These are phyloP conservation scores for Aphis craccivora DNA, from an alignment of 1,140 invertebrate species.

Conservation along the genomic window DNA sequence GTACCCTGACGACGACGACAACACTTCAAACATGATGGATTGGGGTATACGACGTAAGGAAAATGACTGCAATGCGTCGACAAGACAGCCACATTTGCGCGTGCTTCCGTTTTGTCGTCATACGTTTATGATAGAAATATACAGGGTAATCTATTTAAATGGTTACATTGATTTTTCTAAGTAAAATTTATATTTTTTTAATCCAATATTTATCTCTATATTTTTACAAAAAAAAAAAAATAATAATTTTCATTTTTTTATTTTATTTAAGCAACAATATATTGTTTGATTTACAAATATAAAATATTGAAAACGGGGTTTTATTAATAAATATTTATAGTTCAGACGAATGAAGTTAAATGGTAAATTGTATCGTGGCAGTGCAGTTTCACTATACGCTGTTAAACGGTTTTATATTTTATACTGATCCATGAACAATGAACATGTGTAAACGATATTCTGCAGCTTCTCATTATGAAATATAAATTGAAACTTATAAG, in stretches of 20 bases:
- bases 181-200: background rate
- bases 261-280: background rate
- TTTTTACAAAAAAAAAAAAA: background rate
- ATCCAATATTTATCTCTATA: background rate
- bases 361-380: too few relatives aligned
- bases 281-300: background rate
- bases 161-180: background rate
- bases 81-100: background rate
- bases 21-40: constrained; percentile 61
- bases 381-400: too few relatives aligned
- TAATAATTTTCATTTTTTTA: background rate
- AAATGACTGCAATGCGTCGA: background rate
- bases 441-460: too few relatives aligned
- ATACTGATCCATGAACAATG: too few relatives aligned
- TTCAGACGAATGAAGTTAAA: too few relatives aligned
- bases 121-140: background rate
- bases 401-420: too few relatives aligned
- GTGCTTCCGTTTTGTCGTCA: background rate
- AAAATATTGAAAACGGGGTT: too few relatives aligned
- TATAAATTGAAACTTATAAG: too few relatives aligned
- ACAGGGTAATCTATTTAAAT: background rate
- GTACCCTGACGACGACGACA: constrained; percentile 36
- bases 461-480: too few relatives aligned
- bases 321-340: too few relatives aligned
- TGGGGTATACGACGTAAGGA: constrained; percentile 62